phyloP scores from a whole-genome alignment of 2,797 vertebrate species.

The Sebastes reedi region DNA sequence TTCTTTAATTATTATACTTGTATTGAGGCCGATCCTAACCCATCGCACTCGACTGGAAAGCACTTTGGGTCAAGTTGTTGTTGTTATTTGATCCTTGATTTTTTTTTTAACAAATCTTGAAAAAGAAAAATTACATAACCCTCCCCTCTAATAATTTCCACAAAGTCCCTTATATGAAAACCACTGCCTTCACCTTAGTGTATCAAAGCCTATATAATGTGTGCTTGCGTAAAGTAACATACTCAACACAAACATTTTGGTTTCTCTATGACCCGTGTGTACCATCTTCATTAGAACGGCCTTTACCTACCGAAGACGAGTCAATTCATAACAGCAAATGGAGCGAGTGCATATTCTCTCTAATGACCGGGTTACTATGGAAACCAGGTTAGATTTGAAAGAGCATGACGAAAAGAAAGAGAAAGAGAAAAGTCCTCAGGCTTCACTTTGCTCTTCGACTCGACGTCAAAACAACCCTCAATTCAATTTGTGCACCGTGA shows the following conservation, averaged over 20 bases:
- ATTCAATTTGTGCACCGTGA: conserved; percentile 64
- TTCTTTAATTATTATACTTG: not conserved
- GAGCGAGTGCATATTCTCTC: conserved; percentile 31
- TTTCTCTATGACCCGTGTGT: conserved; percentile 9
- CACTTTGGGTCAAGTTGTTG: not conserved
- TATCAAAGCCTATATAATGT: not conserved
- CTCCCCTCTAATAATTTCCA: not conserved
- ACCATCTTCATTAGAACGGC: conserved; percentile 19
- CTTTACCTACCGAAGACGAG: conserved; percentile 38
- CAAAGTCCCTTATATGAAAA: not conserved
- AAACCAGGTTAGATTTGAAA: conserved; percentile 78
- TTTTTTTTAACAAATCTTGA: not conserved
- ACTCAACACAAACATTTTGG: not conserved
- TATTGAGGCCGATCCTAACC: not conserved
- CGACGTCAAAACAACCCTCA: conserved; percentile 69
- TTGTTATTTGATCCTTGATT: not conserved
- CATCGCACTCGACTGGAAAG: not conserved
- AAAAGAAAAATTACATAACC: not conserved
- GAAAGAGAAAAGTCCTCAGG: conserved; percentile 29
- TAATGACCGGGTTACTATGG: conserved; percentile 80
- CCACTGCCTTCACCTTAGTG: not conserved
- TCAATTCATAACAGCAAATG: conserved; percentile 53
- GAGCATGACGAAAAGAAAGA: conserved; percentile 40
- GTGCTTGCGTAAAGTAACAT: not conserved
- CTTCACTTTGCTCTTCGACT: conserved; percentile 64